Percentiles rank a stretch among this genome's conserved stretches.
phyloP scores from a whole-genome alignment of 1,140 invertebrate genomes.

The Eulimnadia texana region DNA sequence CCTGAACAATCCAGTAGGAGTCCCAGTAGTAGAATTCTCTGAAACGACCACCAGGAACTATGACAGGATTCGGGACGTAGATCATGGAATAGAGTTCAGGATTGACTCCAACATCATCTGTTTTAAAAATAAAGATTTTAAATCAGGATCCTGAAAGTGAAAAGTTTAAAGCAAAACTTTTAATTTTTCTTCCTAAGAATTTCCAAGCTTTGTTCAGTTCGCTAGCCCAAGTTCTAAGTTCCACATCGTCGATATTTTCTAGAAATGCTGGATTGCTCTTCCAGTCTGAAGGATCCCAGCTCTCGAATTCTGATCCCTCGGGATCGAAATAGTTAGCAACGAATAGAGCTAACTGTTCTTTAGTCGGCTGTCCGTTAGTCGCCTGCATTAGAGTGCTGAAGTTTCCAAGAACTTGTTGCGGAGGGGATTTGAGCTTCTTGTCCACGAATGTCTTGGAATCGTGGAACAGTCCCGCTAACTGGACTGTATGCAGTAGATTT shows the following conservation, averaged over 20 bases:
- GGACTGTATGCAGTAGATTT: conserved; percentile 54
- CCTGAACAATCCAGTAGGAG: conserved; percentile 83
- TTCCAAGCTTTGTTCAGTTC: conserved; percentile 56
- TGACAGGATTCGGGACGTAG: conserved; percentile 74
- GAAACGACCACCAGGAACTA: conserved; percentile 84
- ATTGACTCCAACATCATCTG: conserved; percentile 49
- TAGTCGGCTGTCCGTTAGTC: conserved; percentile 37
- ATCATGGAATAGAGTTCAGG: conserved; percentile 59
- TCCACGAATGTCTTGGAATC: conserved; percentile 88
- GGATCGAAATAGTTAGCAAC: conserved; percentile 33
- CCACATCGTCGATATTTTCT: conserved; percentile 47
- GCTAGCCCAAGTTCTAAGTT: conserved; percentile 34
- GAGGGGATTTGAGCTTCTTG: conserved; percentile 50
- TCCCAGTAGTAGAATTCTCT: conserved; percentile 85
- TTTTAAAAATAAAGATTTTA: background rate
- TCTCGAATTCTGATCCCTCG: conserved; percentile 55
- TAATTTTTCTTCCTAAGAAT: conserved; percentile 40
- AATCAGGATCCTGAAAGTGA: background rate
- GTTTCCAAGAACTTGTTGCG: conserved; percentile 41
- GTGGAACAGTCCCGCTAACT: conserved; percentile 50
- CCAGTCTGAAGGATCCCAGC: conserved; percentile 63
- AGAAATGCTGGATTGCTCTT: conserved; percentile 47
- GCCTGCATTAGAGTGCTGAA: conserved; percentile 47
- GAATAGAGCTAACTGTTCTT: conserved; percentile 40
- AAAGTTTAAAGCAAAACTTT: background rate